These are phyloP conservation scores for Ganaspis sp. DNA, from an alignment of 1,140 invertebrate species.

Conservation along the genomic window DNA sequence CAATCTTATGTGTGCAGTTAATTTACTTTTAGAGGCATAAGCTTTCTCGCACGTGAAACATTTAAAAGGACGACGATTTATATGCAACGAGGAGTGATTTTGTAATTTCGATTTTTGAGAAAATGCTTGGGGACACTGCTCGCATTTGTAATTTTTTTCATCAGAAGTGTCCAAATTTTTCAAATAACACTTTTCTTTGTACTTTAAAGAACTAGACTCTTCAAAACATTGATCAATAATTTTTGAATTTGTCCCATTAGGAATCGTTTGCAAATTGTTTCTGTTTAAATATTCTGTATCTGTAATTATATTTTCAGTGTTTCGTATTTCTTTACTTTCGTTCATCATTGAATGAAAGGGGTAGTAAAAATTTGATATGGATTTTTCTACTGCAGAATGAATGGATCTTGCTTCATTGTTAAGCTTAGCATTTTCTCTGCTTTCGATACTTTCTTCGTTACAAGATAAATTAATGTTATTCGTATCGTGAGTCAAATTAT, in stretches of 20 bases:
- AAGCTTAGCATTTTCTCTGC: slow-evolving; percentile 63
- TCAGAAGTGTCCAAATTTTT: slow-evolving; percentile 11
- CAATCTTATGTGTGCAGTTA: slow-evolving; percentile 69
- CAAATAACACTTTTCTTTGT: not conserved
- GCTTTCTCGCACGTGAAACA: slow-evolving; percentile 68
- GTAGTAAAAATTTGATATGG: slow-evolving; percentile 58
- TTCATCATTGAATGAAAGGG: slow-evolving; percentile 52
- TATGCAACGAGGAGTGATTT: slow-evolving; percentile 68
- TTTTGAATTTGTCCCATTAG: not conserved
- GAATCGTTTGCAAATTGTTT: not conserved
- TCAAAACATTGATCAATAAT: not conserved
- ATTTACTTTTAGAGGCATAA: slow-evolving; percentile 71
- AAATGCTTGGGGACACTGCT: slow-evolving; percentile 71
- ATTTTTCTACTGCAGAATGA: slow-evolving; percentile 51
- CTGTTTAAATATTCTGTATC: not conserved
- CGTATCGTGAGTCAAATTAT: slow-evolving; percentile 63
- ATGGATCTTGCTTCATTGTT: slow-evolving; percentile 54
- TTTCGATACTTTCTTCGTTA: slow-evolving; percentile 66
- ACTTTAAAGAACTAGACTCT: not conserved
- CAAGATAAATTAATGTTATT: slow-evolving; percentile 64
- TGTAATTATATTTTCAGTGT: slow-evolving; percentile 46
- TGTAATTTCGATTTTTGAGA: slow-evolving; percentile 72
- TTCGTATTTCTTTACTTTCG: slow-evolving; percentile 51
- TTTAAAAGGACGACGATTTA: slow-evolving; percentile 66
- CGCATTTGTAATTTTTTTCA: slow-evolving; percentile 68